A percentile compares a stretch with the other conserved stretches of the same genome.
phyloP scores from a whole-genome alignment of 2,797 vertebrate genomes.

The Sardinella longiceps region DNA sequence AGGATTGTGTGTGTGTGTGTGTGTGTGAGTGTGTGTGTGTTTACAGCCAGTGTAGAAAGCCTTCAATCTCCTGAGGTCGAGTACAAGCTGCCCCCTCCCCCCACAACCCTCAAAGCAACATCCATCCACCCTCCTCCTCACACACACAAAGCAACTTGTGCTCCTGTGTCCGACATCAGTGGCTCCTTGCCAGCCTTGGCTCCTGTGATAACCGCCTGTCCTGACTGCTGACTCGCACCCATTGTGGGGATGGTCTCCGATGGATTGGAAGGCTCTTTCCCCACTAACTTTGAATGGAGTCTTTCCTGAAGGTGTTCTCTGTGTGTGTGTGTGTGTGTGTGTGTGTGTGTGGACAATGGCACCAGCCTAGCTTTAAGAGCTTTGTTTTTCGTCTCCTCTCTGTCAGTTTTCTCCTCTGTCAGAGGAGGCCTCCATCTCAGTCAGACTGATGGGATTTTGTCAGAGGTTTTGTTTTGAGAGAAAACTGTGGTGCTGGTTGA shows the following conservation, averaged over 20 bases:
- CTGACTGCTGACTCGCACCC: neutral
- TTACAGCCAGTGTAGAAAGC: neutral
- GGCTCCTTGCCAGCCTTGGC: neutral
- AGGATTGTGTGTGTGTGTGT: neutral
- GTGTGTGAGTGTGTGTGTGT: neutral
- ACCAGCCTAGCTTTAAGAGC: constrained; percentile 12
- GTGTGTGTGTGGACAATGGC: neutral
- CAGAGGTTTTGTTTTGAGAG: constrained; percentile 11
- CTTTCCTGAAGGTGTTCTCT: neutral
- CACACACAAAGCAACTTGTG: constrained; percentile 3
- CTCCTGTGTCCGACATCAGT: neutral
- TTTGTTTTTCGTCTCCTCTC: constrained; percentile 16
- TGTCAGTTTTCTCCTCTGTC: neutral
- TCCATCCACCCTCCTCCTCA: neutral
- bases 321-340: constrained; percentile 9
- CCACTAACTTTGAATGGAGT: neutral
- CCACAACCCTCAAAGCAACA: neutral
- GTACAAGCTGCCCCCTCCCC: neutral
- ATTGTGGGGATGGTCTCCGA: neutral
- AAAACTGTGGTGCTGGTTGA: constrained; percentile 28
- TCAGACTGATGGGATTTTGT: neutral
- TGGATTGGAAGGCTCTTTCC: neutral
- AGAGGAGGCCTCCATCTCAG: neutral
- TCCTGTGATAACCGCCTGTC: neutral
- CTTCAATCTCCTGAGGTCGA: neutral